Evolutionary conservation across 2,113 vertebrate species (phyloP), one percentile per base, ranked within the genome.

Genomic region (Oxygymnocypris stewartii): DNA sequence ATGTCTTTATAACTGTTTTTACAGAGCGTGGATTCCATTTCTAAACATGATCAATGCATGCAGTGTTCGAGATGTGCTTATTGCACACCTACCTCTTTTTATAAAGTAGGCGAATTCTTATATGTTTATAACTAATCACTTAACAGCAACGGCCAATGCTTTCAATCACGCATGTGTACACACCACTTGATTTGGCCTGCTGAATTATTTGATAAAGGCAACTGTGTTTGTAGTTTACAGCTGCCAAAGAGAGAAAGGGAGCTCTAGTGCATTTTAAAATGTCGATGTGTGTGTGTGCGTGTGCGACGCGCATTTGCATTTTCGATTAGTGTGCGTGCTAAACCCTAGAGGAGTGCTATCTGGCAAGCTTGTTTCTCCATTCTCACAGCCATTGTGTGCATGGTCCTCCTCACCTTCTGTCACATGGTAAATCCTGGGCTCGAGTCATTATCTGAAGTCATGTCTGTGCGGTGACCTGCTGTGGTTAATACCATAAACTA

Each of bases 201-300:
- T 89, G 81, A 87, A 87, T 89, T n/a, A 89, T 89, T 90, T 90
- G 54, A 90, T 88, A 59, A 84, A 85, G 59, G 65, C 67, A 82
- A 35, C 76, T 31, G 83, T 86, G 81, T 90, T 88, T 87, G 80
- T 73, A 86, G 86, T 71, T n/a, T 73, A 79, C 73, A 16, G 40
- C 86, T 61, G 73, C 59, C 51, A 54, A 51, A 78, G 10, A n/a
- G 44, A 78, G 65, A 59, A 28, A n/a, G 37, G 65, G 79, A 78
- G 71, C n/a, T 87, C 79, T 79, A 74, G 79, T 83, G 54, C 84
- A 79, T 78, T 88, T 61, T 63, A 82, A 75, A 88, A 61, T 78
- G 85, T 75, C 44, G 35, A 9, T 79, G 18, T 79, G 51, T 76
- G n/a, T n/a, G 87, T 76, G 11, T 69, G 51, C n/a, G n/a, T n/a